These are phyloP conservation scores for Drosophila mimetica DNA, from an alignment of 2,888 invertebrate genomes.

Conservation along the genomic window DNA sequence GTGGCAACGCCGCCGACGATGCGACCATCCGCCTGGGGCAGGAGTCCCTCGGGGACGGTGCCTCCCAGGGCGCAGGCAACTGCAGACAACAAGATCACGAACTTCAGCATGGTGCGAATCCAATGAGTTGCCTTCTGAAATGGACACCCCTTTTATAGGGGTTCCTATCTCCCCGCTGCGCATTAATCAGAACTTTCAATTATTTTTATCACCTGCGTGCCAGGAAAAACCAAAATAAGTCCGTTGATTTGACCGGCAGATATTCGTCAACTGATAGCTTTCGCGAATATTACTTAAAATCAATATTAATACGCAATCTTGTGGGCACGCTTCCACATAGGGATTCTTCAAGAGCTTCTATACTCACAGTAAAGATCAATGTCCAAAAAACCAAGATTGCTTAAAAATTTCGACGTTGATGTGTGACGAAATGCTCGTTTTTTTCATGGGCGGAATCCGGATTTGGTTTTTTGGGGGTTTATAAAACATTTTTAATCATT, in stretches of 20 bases:
- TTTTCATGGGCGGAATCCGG: too few relatives aligned
- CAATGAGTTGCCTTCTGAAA: slow-evolving; percentile 24
- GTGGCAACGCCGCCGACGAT: slow-evolving; percentile 76
- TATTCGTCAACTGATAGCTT: neutral
- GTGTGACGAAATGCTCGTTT: neutral
- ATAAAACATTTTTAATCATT: too few relatives aligned
- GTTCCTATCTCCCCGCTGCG: slow-evolving; percentile 4
- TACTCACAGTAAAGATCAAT: neutral
- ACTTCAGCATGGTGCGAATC: slow-evolving; percentile 67
- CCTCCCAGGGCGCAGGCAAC: slow-evolving; percentile 64
- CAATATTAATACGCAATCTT: neutral
- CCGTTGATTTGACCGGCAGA: slow-evolving; percentile 77
- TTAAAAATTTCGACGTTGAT: neutral
- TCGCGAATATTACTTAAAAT: neutral
- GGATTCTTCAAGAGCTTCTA: too few relatives aligned
- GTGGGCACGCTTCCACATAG: neutral
- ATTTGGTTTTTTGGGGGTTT: too few relatives aligned
- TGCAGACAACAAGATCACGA: slow-evolving; percentile 64
- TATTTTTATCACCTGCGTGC: slow-evolving; percentile 13
- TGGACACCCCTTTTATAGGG: slow-evolving; percentile 43
- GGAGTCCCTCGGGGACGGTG: slow-evolving; percentile 63
- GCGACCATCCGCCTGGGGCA: slow-evolving; percentile 74
- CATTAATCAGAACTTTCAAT: slow-evolving; percentile 45
- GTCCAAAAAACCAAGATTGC: neutral
- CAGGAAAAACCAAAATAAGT: slow-evolving; percentile 65